Evolutionary conservation across 2,888 invertebrate genomes (phyloP).

Genomic region (Aphidius colemani): DNA sequence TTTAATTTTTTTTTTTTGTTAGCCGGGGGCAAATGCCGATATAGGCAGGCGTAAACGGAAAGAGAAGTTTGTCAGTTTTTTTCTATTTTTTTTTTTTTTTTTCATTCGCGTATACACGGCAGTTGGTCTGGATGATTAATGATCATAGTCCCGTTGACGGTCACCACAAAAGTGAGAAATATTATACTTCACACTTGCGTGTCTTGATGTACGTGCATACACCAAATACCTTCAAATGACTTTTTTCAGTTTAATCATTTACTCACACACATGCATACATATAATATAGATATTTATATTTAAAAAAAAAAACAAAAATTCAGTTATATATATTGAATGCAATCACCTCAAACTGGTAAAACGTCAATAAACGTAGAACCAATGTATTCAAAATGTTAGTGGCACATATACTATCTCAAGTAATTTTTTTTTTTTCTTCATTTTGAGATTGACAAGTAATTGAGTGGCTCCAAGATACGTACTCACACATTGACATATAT

Average conservation of each 20-base stretch:
- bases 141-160: constrained; percentile 28
- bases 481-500: constrained; percentile 16
- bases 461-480: constrained; percentile 10
- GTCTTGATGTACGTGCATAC: background rate
- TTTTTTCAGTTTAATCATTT: too few species aligned
- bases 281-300: too few species aligned
- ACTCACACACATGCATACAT: too few species aligned
- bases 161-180: constrained; percentile 16
- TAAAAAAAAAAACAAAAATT: background rate
- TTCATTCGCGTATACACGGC: constrained; percentile 20
- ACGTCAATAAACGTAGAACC: constrained; percentile 15
- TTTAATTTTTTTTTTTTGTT: constrained; percentile 5
- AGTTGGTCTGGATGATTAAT: constrained; percentile 28
- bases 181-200: constrained; percentile 19
- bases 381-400: too few species aligned
- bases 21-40: constrained; percentile 6
- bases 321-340: background rate
- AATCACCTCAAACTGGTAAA: background rate
- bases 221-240: too few species aligned
- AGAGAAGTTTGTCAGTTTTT: constrained; percentile 17
- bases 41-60: constrained; percentile 24
- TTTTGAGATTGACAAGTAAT: background rate
- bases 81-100: background rate
- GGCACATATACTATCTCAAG: too few species aligned
- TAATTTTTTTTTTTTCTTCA: too few species aligned